These are phyloP conservation scores for Sardina pilchardus DNA, from an alignment of 2,113 vertebrate genomes.

Conservation along the genomic window DNA sequence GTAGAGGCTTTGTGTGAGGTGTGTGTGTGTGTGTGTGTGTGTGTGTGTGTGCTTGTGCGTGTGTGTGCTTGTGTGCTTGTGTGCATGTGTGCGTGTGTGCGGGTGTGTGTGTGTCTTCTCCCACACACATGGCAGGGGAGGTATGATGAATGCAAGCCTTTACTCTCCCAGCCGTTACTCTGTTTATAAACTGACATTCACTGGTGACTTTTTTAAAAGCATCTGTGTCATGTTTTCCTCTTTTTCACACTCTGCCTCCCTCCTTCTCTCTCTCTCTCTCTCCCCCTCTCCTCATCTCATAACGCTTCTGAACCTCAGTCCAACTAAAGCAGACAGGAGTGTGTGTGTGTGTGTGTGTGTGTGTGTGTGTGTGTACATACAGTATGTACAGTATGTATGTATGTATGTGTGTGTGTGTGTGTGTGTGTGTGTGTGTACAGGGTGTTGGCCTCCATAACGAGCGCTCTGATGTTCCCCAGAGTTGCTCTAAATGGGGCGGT, in stretches of 20 bases:
- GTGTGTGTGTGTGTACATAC: conserved; percentile 18
- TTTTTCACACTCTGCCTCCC: neutral
- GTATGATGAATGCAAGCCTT: neutral
- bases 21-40: neutral
- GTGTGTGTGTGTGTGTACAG: neutral
- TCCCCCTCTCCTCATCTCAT: neutral
- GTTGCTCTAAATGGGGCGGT: neutral
- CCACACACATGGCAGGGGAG: neutral
- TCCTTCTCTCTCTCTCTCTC: neutral
- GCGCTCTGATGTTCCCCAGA: too few relatives aligned
- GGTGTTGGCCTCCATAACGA: too few relatives aligned
- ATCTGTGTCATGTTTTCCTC: conserved; percentile 45
- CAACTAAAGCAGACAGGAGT: neutral
- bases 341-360: conserved; percentile 18
- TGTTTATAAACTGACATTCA: neutral
- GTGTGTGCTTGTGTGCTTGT: conserved; percentile 34
- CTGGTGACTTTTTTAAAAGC: neutral
- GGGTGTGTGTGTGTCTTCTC: conserved; percentile 4
- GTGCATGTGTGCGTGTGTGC: conserved; percentile 34
- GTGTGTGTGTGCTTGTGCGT: neutral
- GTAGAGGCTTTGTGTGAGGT: neutral
- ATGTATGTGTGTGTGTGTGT: neutral
- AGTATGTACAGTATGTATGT: neutral
- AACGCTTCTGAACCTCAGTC: neutral
- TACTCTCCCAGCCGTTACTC: neutral